Percentiles rank a stretch among this genome's conserved stretches.
These are phyloP conservation scores for Perca flavescens DNA, from an alignment of 2,113 vertebrate species.

Conservation along the genomic window DNA sequence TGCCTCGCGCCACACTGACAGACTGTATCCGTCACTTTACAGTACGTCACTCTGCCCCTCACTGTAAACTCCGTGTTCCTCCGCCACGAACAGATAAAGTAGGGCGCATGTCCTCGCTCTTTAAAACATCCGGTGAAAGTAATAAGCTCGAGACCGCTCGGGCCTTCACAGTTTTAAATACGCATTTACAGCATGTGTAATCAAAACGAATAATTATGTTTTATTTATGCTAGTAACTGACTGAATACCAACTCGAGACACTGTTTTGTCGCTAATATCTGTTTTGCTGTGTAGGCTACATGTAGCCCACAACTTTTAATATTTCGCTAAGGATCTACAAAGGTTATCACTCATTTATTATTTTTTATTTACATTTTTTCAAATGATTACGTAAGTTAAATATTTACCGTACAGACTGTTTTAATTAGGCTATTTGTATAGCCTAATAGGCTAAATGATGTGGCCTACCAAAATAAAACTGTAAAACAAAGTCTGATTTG, in stretches of 20 bases:
- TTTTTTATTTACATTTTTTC: neutral
- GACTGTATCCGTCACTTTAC: slow-evolving; percentile 43
- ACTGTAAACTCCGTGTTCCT: slow-evolving; percentile 84
- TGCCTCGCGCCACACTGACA: slow-evolving; percentile 25
- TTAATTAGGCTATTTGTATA: neutral
- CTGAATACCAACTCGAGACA: neutral
- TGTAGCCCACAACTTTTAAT: neutral
- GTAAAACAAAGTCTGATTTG: slow-evolving; percentile 7
- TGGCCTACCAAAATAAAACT: neutral
- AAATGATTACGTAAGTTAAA: no score
- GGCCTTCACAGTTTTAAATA: neutral
- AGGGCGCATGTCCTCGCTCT: slow-evolving; percentile 53
- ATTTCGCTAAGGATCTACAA: neutral
- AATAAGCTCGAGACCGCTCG: neutral
- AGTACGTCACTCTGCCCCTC: slow-evolving; percentile 59
- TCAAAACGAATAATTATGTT: neutral
- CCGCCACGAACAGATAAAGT: slow-evolving; percentile 70
- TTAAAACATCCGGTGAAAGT: neutral
- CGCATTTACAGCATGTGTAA: neutral
- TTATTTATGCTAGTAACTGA: no score
- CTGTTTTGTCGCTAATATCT: no score
- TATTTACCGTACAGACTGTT: neutral
- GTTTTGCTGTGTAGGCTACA: neutral
- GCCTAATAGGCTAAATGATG: neutral
- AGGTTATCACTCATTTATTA: neutral